A percentile compares a stretch with the other conserved stretches of the same genome.
These are phyloP conservation scores for Vulpes vulpes DNA, from an alignment of 2,113 vertebrate genomes.

Conservation along the genomic window DNA sequence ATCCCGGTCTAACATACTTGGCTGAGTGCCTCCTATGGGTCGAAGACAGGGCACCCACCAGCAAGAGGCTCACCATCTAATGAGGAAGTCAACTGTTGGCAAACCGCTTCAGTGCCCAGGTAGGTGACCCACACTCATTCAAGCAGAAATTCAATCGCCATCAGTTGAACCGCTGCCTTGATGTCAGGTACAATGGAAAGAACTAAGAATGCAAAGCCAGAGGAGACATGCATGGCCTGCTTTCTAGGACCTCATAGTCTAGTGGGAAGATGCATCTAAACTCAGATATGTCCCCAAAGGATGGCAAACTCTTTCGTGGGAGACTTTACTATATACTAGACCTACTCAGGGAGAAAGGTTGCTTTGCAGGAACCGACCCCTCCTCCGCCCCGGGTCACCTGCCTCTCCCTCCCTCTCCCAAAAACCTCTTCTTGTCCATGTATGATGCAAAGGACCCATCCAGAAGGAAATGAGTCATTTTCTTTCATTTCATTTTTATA, in stretches of 20 bases:
- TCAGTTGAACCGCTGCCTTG: accelerated
- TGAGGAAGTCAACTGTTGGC: background rate
- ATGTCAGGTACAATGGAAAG: background rate
- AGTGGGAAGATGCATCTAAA: background rate
- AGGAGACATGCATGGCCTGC: background rate
- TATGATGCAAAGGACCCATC: background rate
- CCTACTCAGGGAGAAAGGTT: background rate
- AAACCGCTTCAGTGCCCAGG: background rate
- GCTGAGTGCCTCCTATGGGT: background rate
- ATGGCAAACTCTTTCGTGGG: background rate
- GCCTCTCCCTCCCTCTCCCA: background rate
- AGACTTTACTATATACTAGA: background rate
- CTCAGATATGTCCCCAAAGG: background rate
- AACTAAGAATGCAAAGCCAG: background rate
- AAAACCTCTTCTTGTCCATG: background rate
- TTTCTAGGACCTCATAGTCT: background rate
- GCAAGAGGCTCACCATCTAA: background rate
- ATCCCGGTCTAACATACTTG: background rate
- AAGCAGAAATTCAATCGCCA: background rate
- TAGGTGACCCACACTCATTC: background rate
- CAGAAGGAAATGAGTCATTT: slow-evolving; percentile 68
- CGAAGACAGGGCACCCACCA: background rate
- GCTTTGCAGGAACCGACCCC: background rate
- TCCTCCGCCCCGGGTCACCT: background rate
- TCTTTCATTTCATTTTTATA: slow-evolving; percentile 76